Evolutionary conservation across 2,797 vertebrate species (phyloP).

Genomic region (Bovichtus diacanthus): DNA sequence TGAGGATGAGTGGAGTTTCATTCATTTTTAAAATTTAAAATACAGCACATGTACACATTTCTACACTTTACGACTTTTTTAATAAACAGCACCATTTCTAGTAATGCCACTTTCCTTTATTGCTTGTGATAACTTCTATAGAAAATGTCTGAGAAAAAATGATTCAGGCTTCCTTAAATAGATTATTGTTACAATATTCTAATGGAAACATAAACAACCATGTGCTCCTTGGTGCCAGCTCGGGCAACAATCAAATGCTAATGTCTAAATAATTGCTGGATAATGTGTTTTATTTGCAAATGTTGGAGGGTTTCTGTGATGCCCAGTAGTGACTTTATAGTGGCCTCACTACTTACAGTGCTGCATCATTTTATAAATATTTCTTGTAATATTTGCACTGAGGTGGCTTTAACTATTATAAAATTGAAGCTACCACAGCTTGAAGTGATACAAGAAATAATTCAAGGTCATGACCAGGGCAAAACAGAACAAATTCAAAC

Average conservation of each 20-base stretch:
- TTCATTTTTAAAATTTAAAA: constrained; percentile 9
- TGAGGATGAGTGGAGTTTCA: constrained; percentile 11
- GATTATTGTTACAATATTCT: not conserved
- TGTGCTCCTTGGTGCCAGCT: not conserved
- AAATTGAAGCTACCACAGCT: not conserved
- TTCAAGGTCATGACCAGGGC: constrained; percentile 20
- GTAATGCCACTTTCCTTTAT: not conserved
- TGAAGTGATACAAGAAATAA: constrained; percentile 22
- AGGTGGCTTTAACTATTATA: not conserved
- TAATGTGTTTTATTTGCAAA: not conserved
- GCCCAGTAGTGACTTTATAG: not conserved
- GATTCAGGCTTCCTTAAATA: not conserved
- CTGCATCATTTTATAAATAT: not conserved
- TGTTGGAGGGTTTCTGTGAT: constrained; percentile 6
- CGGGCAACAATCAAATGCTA: not conserved
- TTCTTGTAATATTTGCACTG: not conserved
- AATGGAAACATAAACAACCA: not conserved
- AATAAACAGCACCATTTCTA: not conserved
- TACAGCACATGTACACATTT: not conserved
- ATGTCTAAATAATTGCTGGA: not conserved
- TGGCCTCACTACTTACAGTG: not conserved
- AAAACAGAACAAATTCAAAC: constrained; percentile 37
- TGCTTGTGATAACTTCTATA: not conserved
- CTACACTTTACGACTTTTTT: not conserved
- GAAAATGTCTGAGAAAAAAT: constrained; percentile 4